Base-by-base conservation (phyloP, 2,113 vertebrate species). In the Alectura lathami region DNA sequence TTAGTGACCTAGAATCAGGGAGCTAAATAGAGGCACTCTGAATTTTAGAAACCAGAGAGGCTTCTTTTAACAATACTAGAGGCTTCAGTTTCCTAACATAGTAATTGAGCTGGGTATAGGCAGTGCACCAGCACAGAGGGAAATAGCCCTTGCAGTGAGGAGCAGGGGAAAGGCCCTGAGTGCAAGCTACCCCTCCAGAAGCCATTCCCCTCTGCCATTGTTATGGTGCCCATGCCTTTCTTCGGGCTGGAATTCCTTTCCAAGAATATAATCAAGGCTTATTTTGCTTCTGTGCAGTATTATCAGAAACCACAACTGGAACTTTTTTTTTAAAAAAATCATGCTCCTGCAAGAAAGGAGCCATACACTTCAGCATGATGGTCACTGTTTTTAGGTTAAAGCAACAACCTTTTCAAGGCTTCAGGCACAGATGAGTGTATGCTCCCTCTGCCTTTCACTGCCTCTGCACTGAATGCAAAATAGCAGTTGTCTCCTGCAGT, bases 41-140 rank as follows among this genome's bases (percentile, higher is more conserved):
- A 80, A 83, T 86, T 91, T 92, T n/a, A 88, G 86, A 81, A 92
- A 93, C 4, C 42, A 86, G 32, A 54, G 50, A 83, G 43, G 29
- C 20, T 77, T 83, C 51, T 74, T 59, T 6, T 57, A 83, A 67
- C 75, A 86, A 70, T 29, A 9, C 11, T 51, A 48, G 22, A 50
- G 27, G 13, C 20, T 77, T 73, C 51, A n/a, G 22, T 68, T 89
- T 82, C n/a, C 51, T 64, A 68, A 59, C 2, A 6, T 64, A 56
- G n/a, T 51, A 48, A 63, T 72, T 56, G 29, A 89, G 30, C 66
- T 84, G 40, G 30, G 48, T 27, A 51, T 24, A 72, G 47, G 20
- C 45, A 78, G 48, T 47, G 57, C 32, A 60, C 12, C 24, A 64
- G 50, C 67, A 76, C 6, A 67, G 47, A 45, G 27, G 17, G 27